Conservation (phyloP, 2,113 vertebrate genomes). For the Erythrocercus mccallii region DNA sequence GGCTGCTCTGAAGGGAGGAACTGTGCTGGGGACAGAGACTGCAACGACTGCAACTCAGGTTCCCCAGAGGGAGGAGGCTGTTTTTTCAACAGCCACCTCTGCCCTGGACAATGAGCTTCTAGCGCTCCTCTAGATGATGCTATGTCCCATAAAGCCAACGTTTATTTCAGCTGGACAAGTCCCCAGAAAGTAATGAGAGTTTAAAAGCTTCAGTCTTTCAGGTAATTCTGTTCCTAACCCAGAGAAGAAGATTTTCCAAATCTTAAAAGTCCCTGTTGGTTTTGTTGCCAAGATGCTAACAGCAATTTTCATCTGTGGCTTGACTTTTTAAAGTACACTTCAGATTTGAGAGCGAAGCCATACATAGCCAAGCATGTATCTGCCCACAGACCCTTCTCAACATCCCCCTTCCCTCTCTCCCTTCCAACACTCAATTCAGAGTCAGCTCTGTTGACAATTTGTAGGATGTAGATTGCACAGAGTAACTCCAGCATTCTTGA, state of each 20-base stretch:
- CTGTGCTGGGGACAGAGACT: background rate
- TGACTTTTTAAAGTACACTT: background rate
- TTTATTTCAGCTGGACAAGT: background rate
- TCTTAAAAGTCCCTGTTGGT: background rate
- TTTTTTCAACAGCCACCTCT: background rate
- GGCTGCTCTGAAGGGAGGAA: background rate
- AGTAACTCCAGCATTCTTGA: background rate
- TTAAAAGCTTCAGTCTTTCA: background rate
- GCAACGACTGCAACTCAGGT: background rate
- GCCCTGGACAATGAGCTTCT: background rate
- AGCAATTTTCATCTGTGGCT: background rate
- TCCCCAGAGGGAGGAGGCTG: background rate
- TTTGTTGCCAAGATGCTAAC: background rate
- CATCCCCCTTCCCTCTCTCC: background rate
- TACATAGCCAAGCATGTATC: background rate
- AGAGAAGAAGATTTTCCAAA: background rate
- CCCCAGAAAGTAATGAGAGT: background rate
- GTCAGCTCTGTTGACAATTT: background rate
- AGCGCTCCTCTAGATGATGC: background rate
- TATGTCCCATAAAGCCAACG: background rate
- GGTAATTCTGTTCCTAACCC: background rate
- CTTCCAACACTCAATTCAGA: background rate
- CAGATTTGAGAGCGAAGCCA: rapidly evolving
- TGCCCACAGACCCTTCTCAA: background rate
- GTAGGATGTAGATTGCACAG: background rate